These are phyloP conservation scores for Amblyjoppa proteus DNA, from an alignment of 2,888 invertebrate genomes.

Conservation along the genomic window DNA sequence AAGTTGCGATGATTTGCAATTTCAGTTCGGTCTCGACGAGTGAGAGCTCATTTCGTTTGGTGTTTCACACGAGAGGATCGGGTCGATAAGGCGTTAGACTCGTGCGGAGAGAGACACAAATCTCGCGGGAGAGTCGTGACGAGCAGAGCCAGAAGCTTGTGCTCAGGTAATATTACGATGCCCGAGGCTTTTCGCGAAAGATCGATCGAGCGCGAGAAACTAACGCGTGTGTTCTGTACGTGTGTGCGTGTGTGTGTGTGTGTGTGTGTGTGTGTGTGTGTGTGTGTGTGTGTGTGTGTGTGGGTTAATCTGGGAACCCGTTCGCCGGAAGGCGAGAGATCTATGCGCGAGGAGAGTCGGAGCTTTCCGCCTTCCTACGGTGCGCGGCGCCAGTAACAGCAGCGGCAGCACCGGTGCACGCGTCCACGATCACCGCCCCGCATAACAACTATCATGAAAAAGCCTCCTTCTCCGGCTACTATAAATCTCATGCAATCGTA, in stretches of 20 bases:
- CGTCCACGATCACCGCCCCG: constrained; percentile 65
- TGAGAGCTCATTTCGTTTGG: background rate
- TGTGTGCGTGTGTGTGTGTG: constrained; percentile 70
- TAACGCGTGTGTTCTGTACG: constrained; percentile 38
- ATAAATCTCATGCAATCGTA: constrained; percentile 16
- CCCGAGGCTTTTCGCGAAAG: constrained; percentile 75
- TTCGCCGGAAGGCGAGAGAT: constrained; percentile 77
- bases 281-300: constrained; percentile 66
- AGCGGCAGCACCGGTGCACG: constrained; percentile 56
- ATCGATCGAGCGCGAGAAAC: constrained; percentile 73
- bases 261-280: constrained; percentile 71
- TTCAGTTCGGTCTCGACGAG: no score
- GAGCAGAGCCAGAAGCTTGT: constrained; percentile 41
- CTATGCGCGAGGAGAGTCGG: constrained; percentile 53
- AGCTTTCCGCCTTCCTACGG: constrained; percentile 79
- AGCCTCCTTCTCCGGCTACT: background rate
- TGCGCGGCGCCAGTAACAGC: constrained; percentile 71
- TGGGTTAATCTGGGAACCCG: constrained; percentile 82
- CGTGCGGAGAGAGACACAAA: constrained; percentile 50
- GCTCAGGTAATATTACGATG: constrained; percentile 46
- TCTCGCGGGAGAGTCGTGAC: constrained; percentile 50
- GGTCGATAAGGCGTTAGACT: constrained; percentile 18
- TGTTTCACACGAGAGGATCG: background rate
- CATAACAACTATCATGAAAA: constrained; percentile 13
- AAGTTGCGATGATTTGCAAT: no score